Conservation (phyloP, 2,888 invertebrate genomes). For the Pterostichus niger region DNA sequence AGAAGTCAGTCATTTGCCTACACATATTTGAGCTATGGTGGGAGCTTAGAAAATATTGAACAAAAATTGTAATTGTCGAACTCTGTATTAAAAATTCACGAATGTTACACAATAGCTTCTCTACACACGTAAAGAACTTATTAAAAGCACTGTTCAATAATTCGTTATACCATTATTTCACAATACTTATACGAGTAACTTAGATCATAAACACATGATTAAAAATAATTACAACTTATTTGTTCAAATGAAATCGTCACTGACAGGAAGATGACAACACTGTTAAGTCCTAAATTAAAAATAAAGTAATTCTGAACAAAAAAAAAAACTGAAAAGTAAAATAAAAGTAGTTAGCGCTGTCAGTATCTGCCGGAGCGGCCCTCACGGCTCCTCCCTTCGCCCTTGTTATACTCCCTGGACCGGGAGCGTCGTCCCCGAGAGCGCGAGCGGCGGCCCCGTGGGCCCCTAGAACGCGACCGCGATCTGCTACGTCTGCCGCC, state of each 20-base stretch:
- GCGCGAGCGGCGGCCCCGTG: conserved; percentile 79
- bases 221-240: conserved; percentile 36
- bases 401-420: conserved; percentile 70
- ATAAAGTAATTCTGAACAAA: background rate
- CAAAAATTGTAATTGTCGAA: conserved; percentile 16
- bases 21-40: background rate
- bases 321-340: background rate
- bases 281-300: conserved; percentile 2
- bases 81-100: conserved; percentile 45
- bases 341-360: conserved; percentile 57
- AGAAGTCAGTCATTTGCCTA: background rate
- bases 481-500: conserved; percentile 80
- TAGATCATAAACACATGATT: conserved; percentile 19
- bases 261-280: background rate
- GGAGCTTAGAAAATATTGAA: conserved; percentile 2
- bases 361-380: conserved; percentile 81
- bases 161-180: conserved; percentile 7
- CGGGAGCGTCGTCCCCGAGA: conserved; percentile 76
- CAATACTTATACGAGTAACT: conserved; percentile 30
- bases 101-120: conserved; percentile 17
- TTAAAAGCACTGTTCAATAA: conserved; percentile 19
- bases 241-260: conserved; percentile 15
- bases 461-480: conserved; percentile 76
- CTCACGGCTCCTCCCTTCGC: conserved; percentile 74
- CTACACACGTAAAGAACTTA: conserved; percentile 41